Conservation (phyloP, 2,888 invertebrate species). For the Clusia tigrina region DNA sequence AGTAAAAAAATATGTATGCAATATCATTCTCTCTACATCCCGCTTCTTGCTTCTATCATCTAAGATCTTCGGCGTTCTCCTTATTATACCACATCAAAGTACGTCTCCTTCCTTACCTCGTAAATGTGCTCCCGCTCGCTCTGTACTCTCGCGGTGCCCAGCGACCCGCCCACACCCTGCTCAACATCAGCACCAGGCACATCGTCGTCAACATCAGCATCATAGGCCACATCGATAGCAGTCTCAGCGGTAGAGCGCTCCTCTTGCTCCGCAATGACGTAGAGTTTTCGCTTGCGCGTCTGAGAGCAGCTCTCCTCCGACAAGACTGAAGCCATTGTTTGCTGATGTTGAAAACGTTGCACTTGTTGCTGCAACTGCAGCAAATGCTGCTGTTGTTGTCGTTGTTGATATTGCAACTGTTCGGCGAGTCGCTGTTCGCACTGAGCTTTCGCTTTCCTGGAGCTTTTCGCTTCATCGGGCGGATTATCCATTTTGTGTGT, state of each 20-base stretch:
- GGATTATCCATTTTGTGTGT: constrained; percentile 2
- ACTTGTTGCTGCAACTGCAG: constrained; percentile 24
- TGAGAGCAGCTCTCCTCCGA: constrained; percentile 34
- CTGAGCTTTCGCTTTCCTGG: not conserved
- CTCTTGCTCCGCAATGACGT: constrained; percentile 47
- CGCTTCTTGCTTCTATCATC: no score
- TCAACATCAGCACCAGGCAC: no score
- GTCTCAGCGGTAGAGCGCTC: constrained; percentile 40
- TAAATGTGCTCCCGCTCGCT: constrained; percentile 54
- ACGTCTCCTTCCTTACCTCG: constrained; percentile 50
- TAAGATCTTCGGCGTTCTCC: no score
- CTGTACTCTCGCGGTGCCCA: constrained; percentile 26
- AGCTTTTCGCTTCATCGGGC: not conserved
- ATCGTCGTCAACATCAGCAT: constrained; percentile 59
- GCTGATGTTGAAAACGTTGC: constrained; percentile 22
- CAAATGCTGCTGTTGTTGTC: constrained; percentile 26
- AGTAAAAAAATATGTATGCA: no score
- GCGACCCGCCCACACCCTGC: constrained; percentile 17
- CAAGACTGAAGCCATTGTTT: constrained; percentile 9
- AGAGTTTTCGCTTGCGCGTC: constrained; percentile 45
- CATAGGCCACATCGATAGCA: constrained; percentile 50
- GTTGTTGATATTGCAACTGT: constrained; percentile 21
- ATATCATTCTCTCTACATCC: no score
- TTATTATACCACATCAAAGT: no score
- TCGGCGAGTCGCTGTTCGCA: constrained; percentile 12